A percentile compares a stretch with the other conserved stretches of the same genome.
phyloP scores from a whole-genome alignment of 1,140 invertebrate species.

The Spodoptera litura region DNA sequence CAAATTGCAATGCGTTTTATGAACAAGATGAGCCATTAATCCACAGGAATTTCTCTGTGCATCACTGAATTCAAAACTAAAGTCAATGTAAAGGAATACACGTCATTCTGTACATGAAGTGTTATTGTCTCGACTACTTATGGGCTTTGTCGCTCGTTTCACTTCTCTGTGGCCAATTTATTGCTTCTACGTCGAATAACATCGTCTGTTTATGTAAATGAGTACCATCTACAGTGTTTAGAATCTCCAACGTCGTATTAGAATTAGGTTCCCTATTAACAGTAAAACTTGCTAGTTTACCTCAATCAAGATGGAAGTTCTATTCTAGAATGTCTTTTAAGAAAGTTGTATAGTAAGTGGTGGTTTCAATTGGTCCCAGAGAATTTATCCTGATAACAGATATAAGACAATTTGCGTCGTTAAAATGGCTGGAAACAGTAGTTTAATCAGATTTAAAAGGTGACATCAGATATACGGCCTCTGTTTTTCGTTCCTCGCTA shows the following conservation, averaged over 20 bases:
- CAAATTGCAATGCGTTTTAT: constrained; percentile 9
- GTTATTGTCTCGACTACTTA: constrained; percentile 47
- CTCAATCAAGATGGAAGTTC: constrained; percentile 45
- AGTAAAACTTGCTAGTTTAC: constrained; percentile 41
- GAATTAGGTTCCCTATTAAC: constrained; percentile 47
- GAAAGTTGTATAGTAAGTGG: constrained; percentile 29
- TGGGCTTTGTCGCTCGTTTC: constrained; percentile 46
- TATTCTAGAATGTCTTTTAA: constrained; percentile 32
- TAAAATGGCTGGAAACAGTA: not conserved
- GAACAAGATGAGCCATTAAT: constrained; percentile 13
- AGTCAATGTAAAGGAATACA: constrained; percentile 30
- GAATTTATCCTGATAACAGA: constrained; percentile 17
- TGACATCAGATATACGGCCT: constrained; percentile 10
- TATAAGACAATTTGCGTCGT: constrained; percentile 17
- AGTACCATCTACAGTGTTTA: constrained; percentile 41
- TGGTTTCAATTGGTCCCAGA: constrained; percentile 30
- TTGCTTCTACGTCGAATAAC: constrained; percentile 40
- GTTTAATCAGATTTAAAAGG: not conserved
- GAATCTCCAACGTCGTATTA: constrained; percentile 44
- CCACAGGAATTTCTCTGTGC: constrained; percentile 11
- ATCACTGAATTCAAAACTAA: constrained; percentile 18
- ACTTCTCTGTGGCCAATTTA: constrained; percentile 49
- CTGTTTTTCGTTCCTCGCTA: not conserved
- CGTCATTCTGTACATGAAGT: constrained; percentile 41
- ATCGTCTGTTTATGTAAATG: constrained; percentile 50